A percentile compares a stretch with the other conserved stretches of the same genome.
phyloP scores from a whole-genome alignment of 2,113 vertebrate species.

The Caranx melampygus region DNA sequence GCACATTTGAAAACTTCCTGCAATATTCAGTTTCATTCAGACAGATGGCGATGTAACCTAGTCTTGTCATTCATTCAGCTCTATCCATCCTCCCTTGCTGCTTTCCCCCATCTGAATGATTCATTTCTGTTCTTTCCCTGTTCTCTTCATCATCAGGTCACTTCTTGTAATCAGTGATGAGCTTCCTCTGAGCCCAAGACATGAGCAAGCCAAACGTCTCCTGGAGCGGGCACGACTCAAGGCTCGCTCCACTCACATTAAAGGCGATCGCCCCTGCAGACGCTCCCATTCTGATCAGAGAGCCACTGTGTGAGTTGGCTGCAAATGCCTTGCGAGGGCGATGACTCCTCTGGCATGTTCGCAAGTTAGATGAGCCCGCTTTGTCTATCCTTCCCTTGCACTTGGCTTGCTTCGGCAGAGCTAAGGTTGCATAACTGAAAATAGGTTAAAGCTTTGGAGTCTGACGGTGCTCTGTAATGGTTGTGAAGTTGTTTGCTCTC shows the following conservation, averaged over 20 bases:
- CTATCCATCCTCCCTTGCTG: not conserved
- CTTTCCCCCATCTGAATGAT: not conserved
- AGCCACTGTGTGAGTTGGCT: constrained; percentile 82
- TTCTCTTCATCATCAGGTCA: constrained; percentile 77
- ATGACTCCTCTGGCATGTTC: not conserved
- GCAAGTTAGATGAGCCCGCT: constrained; percentile 1
- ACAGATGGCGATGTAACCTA: not conserved
- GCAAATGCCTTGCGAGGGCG: not conserved
- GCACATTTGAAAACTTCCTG: constrained; percentile 26
- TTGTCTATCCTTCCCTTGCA: constrained; percentile 13
- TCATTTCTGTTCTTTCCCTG: not conserved
- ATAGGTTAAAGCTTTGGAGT: constrained; percentile 23
- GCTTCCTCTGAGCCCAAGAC: constrained; percentile 88
- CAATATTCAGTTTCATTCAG: constrained; percentile 14
- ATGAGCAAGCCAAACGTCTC: constrained; percentile 92
- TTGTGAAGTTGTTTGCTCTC: constrained; percentile 16
- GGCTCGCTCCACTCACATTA: constrained; percentile 88
- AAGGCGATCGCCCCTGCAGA: constrained; percentile 85
- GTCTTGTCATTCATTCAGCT: not conserved
- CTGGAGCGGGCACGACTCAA: constrained; percentile 91
- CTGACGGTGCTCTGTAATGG: constrained; percentile 31
- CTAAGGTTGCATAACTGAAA: constrained; percentile 44
- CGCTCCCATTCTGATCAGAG: constrained; percentile 74
- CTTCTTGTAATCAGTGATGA: constrained; percentile 80
- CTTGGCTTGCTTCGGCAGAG: constrained; percentile 14